Base-by-base conservation (phyloP, 2,888 invertebrate genomes). In the Nomada ferruginata region DNA sequence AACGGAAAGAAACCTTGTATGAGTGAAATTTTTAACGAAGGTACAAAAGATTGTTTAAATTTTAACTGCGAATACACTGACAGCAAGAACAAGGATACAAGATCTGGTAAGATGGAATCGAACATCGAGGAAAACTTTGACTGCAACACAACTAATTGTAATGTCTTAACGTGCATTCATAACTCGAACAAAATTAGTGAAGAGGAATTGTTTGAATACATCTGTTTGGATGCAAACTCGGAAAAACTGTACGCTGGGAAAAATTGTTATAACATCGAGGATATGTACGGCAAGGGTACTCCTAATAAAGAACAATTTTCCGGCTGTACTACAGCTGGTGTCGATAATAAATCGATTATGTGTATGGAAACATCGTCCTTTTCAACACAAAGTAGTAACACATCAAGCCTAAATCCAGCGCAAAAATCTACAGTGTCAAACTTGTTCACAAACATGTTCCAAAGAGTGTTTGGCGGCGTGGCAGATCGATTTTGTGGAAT, bases 391-490 rank as follows among this genome's bases (percentile, higher is more conserved):
- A 23, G 44, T 29, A 47, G 44, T 7, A 50, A 74, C 5, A 29
- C 65, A 9, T 13, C 50, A 15, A 20, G 44, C 47, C 52, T 47
- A 61, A 47, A 79, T 50, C n/a, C 20, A 5, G 42, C 47, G 23
- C 50, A 29, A 23, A 47, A 63, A 63, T 36, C 9, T n/a, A 50
- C 44, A 47, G n/a, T 26, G 15, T 79, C 66, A 57, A 77, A 77
- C 59, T 26, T 50, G 15, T 65, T 79, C 0, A 69, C 70, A 18
- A 70, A 82, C 2, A 83, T 89, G 71, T 89, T 85, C 77, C 75
- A 80, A 47, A 87, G 76, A 52, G 79, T 87, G 42, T 68, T 86
- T 2, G 76, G 77, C 7, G 77, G 76, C 0, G 71, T 88, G 7
- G 69, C 87, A 10, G 84, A 85, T 53, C 76, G 80, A 64, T 66